Base-by-base conservation (phyloP, 1,140 invertebrate species). In the Colletes latitarsis region DNA sequence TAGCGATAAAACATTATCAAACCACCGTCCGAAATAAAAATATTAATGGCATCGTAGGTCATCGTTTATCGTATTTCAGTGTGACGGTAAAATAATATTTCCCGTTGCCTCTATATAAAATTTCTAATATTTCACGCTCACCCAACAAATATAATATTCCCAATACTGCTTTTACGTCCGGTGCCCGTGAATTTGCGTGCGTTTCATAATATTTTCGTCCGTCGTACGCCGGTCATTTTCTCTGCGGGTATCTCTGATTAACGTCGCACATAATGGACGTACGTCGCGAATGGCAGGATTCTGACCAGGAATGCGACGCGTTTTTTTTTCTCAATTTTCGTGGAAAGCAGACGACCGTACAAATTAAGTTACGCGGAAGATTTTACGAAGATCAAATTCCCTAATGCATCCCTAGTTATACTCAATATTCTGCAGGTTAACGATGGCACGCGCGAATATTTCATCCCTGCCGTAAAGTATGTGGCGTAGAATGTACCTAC, bases 391-490 rank as follows among this genome's bases (percentile, higher is more conserved):
- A 55, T 39, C 67, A 30, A 78, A 72, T 71, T 78, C 76, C 57
- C 68, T 15, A 49, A 19, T 69, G 58, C 43, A 57, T 21, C 43
- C 58, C 67, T 43, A 43, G 68, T 71, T 78, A 78, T 72, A 78
- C 76, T 72, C 67, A 43, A 71, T 77, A 77, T 77, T 62, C 75
- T 10, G 68, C 30, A 43, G 68, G 76, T 71, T 78, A 78, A 78
- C 58, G 76, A 71, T n/a, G 68, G 57, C 30, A 72, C n/a, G 76
- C 68, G 46, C 68, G 57, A 72, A 57, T 72, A 78, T 78, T 78
- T 78, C 76, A 72, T 78, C 76, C 76, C 49, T 30, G 41, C 49
- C 39, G 46, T 46, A 58, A 78, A 72, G 60, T 78, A 72, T 78
- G 68, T 30, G 68, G 68, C 46, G 6, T 58, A 78, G 76, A 78